phyloP scores from a whole-genome alignment of 2,888 invertebrate species.

The Plemyria rubiginata region DNA sequence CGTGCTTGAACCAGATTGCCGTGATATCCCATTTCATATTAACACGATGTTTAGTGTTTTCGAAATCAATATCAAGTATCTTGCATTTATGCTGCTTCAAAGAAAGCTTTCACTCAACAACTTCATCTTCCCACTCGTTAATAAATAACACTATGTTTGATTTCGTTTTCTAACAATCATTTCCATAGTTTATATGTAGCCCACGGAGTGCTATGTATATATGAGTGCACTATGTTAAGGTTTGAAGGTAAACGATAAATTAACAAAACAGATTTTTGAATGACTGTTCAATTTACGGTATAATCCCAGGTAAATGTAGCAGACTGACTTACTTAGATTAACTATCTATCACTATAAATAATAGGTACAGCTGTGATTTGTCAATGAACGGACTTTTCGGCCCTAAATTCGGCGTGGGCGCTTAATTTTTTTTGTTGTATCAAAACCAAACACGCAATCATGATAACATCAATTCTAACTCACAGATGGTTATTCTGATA shows the following conservation, averaged over 20 bases:
- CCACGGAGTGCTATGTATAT: neutral
- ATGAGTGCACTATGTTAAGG: neutral
- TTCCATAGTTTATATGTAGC: slow-evolving; percentile 1
- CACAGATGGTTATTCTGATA: slow-evolving; percentile 30
- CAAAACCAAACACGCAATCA: slow-evolving; percentile 34
- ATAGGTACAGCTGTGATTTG: slow-evolving; percentile 54
- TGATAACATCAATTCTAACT: slow-evolving; percentile 37
- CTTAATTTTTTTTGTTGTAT: slow-evolving; percentile 36
- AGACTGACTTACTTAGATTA: slow-evolving; percentile 47
- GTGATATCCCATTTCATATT: slow-evolving; percentile 38
- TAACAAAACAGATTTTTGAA: slow-evolving; percentile 5
- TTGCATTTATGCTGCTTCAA: slow-evolving; percentile 29
- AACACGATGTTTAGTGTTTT: slow-evolving; percentile 26
- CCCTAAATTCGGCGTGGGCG: slow-evolving; percentile 52
- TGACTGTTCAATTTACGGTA: slow-evolving; percentile 16
- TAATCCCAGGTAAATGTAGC: slow-evolving; percentile 39
- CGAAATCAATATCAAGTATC: slow-evolving; percentile 24
- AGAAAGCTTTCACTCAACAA: slow-evolving; percentile 43
- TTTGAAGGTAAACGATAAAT: slow-evolving; percentile 9
- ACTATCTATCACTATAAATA: slow-evolving; percentile 46
- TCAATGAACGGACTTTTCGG: slow-evolving; percentile 56
- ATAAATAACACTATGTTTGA: slow-evolving; percentile 35
- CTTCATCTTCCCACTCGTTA: slow-evolving; percentile 48
- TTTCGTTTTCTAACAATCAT: slow-evolving; percentile 15
- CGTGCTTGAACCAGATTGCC: slow-evolving; percentile 32